phyloP scores from a whole-genome alignment of 2,888 invertebrate genomes.

The Cataglyphis cursor region DNA sequence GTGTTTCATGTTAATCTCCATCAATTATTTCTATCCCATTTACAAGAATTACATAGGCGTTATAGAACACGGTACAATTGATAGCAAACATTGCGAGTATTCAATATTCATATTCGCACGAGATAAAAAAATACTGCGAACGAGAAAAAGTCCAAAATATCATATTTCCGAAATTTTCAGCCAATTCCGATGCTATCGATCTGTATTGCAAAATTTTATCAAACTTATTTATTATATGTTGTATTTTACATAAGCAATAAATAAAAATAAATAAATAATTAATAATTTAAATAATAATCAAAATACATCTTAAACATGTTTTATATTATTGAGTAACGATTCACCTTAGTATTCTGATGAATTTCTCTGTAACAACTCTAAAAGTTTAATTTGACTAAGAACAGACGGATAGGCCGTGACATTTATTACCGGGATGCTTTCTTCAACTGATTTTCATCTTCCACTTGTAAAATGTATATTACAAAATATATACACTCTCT shows the following conservation, averaged over 20 bases:
- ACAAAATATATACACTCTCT: conserved; percentile 6
- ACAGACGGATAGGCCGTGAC: background rate
- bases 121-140: conserved; percentile 6
- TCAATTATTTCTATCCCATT: background rate
- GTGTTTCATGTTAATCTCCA: background rate
- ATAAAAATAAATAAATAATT: conserved; percentile 4
- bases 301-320: background rate
- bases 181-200: conserved; percentile 33
- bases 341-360: background rate
- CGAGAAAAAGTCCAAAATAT: background rate
- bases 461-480: conserved; percentile 3
- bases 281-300: background rate
- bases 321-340: background rate
- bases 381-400: conserved; percentile 9
- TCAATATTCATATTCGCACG: conserved; percentile 38
- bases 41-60: background rate
- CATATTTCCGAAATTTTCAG: conserved; percentile 10
- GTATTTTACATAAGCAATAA: conserved; percentile 7
- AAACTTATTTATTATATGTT: background rate
- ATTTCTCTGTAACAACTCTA: background rate
- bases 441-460: conserved; percentile 1
- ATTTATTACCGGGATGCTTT: background rate
- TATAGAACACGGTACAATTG: background rate
- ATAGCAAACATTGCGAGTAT: conserved; percentile 18
- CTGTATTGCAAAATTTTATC: conserved; percentile 34